Evolutionary conservation across 2,888 invertebrate species (phyloP).

Genomic region (Peribatodes rhomboidaria): DNA sequence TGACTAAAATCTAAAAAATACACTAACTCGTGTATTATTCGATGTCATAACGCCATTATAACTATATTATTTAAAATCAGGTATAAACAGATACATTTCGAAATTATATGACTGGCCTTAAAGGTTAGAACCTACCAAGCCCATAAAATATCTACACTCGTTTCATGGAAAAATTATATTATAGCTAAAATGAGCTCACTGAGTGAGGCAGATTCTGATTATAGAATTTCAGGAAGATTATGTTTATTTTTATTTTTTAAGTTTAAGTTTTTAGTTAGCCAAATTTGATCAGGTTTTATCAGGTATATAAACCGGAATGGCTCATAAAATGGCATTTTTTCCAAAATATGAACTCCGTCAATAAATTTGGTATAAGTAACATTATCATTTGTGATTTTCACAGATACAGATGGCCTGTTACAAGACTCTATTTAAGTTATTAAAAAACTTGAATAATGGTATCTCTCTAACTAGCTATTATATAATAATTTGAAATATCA

Average conservation of each 20-base stretch:
- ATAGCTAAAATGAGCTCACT: no score
- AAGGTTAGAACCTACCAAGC: constrained; percentile 11
- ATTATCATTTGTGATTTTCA: not conserved
- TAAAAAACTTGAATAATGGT: not conserved
- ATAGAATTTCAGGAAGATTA: no score
- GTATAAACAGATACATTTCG: constrained; percentile 37
- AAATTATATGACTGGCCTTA: constrained; percentile 43
- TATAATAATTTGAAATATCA: constrained; percentile 15
- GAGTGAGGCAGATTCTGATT: no score
- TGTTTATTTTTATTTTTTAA: no score
- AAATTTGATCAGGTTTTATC: constrained; percentile 7
- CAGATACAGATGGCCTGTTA: not conserved
- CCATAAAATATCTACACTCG: constrained; percentile 1
- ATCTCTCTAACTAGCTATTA: constrained; percentile 2
- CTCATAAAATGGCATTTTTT: constrained; percentile 5
- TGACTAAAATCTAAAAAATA: constrained; percentile 28
- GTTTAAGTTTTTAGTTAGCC: no score
- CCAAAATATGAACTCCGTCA: not conserved
- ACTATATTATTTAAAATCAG: constrained; percentile 44
- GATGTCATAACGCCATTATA: constrained; percentile 33
- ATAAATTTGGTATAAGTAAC: constrained; percentile 3
- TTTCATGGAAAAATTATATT: not conserved
- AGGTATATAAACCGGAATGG: constrained; percentile 9
- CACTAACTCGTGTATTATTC: constrained; percentile 22
- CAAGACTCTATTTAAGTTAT: not conserved